A percentile compares a stretch with the other conserved stretches of the same genome.
Evolutionary conservation across 1,140 invertebrate genomes (phyloP).

Genomic region (Oedothorax gibbosus): DNA sequence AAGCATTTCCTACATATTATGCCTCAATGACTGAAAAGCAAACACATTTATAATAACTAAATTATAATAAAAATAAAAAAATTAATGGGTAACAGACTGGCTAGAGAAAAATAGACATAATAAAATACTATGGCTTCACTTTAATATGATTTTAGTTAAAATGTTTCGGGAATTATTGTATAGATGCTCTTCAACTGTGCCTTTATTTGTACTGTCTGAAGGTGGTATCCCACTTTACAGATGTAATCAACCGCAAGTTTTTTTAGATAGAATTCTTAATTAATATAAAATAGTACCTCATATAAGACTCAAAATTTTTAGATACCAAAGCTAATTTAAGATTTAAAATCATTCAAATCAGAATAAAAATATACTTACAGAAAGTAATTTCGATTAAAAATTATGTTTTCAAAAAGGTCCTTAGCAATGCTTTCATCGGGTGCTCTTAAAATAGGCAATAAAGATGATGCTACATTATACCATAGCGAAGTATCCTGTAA

Average conservation of each 20-base stretch:
- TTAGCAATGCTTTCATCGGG: constrained; percentile 27
- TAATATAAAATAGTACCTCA: background rate
- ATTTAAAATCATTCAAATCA: no score
- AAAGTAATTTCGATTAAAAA: constrained; percentile 30
- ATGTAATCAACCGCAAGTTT: background rate
- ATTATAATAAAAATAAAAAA: no score
- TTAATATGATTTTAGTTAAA: no score
- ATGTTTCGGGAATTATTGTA: no score
- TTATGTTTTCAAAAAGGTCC: constrained; percentile 37
- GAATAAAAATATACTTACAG: constrained; percentile 23
- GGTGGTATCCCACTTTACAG: background rate
- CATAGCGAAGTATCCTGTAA: background rate
- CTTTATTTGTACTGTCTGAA: background rate
- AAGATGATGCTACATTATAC: constrained; percentile 12
- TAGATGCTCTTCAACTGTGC: background rate
- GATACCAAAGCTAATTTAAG: background rate
- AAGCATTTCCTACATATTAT: no score
- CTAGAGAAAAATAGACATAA: no score
- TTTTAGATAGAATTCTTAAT: background rate
- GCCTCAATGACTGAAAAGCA: no score
- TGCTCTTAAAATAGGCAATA: constrained; percentile 27
- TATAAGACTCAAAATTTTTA: background rate
- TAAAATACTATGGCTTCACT: no score
- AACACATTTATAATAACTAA: no score
- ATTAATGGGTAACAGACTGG: no score